Evolutionary conservation across 2,113 vertebrate genomes (phyloP).

Genomic region (Spea bombifrons): DNA sequence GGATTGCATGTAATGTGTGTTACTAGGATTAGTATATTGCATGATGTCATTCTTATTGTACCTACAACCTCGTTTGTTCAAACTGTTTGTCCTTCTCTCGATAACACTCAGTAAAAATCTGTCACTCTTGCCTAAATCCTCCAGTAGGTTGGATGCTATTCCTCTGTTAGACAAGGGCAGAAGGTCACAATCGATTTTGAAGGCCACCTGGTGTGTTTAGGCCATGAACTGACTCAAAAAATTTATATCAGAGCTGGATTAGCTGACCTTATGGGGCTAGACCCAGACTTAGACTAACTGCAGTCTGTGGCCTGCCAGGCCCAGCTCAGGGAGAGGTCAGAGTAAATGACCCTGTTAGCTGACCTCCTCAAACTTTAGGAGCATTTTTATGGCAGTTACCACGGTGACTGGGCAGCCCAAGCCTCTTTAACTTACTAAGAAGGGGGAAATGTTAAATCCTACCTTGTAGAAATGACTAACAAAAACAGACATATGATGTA

Average conservation of each 20-base stretch:
- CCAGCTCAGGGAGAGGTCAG: slow-evolving; percentile 73
- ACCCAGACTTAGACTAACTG: slow-evolving; percentile 63
- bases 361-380: slow-evolving; percentile 99
- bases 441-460: slow-evolving; percentile 66
- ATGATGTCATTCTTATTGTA: slow-evolving; percentile 50
- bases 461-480: slow-evolving; percentile 59
- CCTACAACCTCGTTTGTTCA: slow-evolving; percentile 65
- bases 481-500: slow-evolving; percentile 44
- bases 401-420: slow-evolving; percentile 93
- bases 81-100: slow-evolving; percentile 75
- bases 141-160: slow-evolving; percentile 77
- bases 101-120: slow-evolving; percentile 80
- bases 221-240: slow-evolving; percentile 96
- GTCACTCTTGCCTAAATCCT: slow-evolving; percentile 89
- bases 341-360: slow-evolving; percentile 86
- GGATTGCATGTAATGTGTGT: too few relatives aligned
- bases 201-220: slow-evolving; percentile 95
- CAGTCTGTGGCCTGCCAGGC: slow-evolving; percentile 71
- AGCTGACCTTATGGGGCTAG: slow-evolving; percentile 80
- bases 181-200: slow-evolving; percentile 95
- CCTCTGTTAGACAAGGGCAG: slow-evolving; percentile 88
- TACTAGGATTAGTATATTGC: too few relatives aligned
- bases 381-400: slow-evolving; percentile 99
- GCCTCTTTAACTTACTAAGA: slow-evolving; percentile 91
- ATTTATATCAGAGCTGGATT: slow-evolving; percentile 90